Base-by-base conservation (phyloP, 2,113 vertebrate genomes). In the Apeltes quadracus region DNA sequence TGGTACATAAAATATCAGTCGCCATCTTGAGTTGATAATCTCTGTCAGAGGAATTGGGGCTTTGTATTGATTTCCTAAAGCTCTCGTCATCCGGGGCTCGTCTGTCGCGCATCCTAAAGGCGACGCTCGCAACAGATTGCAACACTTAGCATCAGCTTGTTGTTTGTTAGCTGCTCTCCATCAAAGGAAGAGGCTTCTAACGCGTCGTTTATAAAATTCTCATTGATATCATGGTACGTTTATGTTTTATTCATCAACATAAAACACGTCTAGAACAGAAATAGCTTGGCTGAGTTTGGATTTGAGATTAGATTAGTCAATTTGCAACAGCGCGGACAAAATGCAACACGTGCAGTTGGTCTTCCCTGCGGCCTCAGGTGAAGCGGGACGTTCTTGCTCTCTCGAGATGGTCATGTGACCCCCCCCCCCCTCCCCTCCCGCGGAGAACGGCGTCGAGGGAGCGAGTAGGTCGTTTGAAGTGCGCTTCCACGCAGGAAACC, bases 1-100 rank as follows among this genome's bases (percentile, higher is more conserved):
- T 93, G 92, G 87, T 92, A 90, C 89, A 89, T 87, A 94, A 94
- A 96, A 95, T 94, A 92, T 91, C 90, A 89, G 94, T 94, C 93
- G 93, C 92, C 90, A 53, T 94, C 93, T 95, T 84, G 61, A 90
- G 77, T 91, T 91, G 86, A 92, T 92, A 65, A 68, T 87, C 83
- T 89, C 84, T 81, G 89, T 89, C 86, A 85, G 78, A 91, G 76
- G 79, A 87, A 88, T 85, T 87, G 75, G 65, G 29, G 70, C 72
- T 86, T 80, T 83, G 74, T 66, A 74, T 80, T 88, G 81, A 77
- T 88, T 88, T 61, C 54, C 44, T 61, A 63, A 80, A 85, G 78
- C 58, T 51, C 44, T 74, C 57, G 64, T 71, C 39, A 61, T 78
- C 59, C 54, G 18, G 23, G 23, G 38, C 44, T 80, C 70, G 61